Base-by-base conservation (phyloP, 2,113 vertebrate species). In the Columbina picui region DNA sequence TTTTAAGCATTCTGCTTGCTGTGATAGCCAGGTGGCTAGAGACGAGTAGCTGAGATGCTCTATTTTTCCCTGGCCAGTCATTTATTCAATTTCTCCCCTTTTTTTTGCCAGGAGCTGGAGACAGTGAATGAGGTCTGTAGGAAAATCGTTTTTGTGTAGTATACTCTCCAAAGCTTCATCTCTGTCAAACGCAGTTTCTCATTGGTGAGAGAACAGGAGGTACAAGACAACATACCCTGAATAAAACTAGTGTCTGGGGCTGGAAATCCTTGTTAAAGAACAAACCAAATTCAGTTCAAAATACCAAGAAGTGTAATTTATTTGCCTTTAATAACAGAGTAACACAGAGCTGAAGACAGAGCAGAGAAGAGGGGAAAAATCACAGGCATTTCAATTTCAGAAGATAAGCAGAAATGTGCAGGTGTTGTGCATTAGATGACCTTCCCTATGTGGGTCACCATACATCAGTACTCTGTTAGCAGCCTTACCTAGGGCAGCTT, bases 321-420 rank as follows among this genome's bases (percentile, higher is more conserved):
- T 84, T 93, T 95, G 25, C 14, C 34, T 70, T 85, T 80, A 91
- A 80, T 65, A 79, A 76, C 10, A 88, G 59, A 88, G 17, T 10
- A 80, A 47, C 17, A 10, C 4, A 41, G 7, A 69, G 21, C 25
- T 85, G 53, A 91, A 95, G n/a, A 79, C 9, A 75, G 14, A 14
- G 23, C 65, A 20, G 26, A 61, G 60, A 81, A 86, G 32, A 68
- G 34, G 10, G 21, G 12, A 16, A 56, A 90, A 96, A 67, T 63
- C 70, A 63, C 32, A 84, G 19, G 36, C 78, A 50, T 84, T 96
- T 92, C 50, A 56, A 36, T 92, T 96, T 88, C 49, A 76, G 76
- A 88, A 63, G 56, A 82, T 90, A 92, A 94, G 85, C 87, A 95
- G 96, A 96, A 94, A 96, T 60, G 81, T 94, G 90, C 93, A 95